Base-by-base conservation (phyloP, 2,113 vertebrate species). In the Phrynocephalus versicolor region DNA sequence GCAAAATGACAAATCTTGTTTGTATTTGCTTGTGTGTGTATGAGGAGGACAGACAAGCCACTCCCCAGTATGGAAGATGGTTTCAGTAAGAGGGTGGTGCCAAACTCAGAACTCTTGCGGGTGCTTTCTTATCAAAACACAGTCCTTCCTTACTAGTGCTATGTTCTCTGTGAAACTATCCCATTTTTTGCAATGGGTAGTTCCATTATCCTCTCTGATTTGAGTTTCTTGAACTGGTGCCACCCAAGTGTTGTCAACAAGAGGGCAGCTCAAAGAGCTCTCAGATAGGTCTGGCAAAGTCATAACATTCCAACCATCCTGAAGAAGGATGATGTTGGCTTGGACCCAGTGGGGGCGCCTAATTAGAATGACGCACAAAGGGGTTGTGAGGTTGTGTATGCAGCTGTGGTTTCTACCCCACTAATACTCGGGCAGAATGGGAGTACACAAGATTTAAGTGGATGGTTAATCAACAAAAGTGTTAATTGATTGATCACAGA, bases 201-300 rank as follows among this genome's bases (percentile, higher is more conserved):
- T 33, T 78, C 25, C 70, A 25, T 27, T 85, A 45, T 78, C 74
- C 75, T 85, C 10, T 57, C 78, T 67, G 35, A n/a, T 33, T 18
- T 69, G 51, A 12, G 45, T 23, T 78, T 37, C 18, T 33, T 33
- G 45, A 78, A 78, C 55, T 4, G 1, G 35, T 16, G 51, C 64
- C 45, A 78, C 74, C 78, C 75, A 78, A 78, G 65, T 27, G 33
- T 41, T 79, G 83, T 85, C 74, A 79, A 64, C 9, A 45, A 60
- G 64, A 78, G 35, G 51, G 23, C 35, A n/a, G 83, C 70, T 78
- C 57, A 21, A 51, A 70, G 25, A 33, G 37, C 45, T 78, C 27
- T 35, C 64, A 21, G 64, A n/a, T 25, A 6, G n/a, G 25, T 25
- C 1, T 78, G 75, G 62, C 75, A 78, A 65, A 64, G 65, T 70